Evolutionary conservation across 2,113 vertebrate species (phyloP), one percentile per base, ranked within the genome.

Genomic region (Ivindomyrus marchei): DNA sequence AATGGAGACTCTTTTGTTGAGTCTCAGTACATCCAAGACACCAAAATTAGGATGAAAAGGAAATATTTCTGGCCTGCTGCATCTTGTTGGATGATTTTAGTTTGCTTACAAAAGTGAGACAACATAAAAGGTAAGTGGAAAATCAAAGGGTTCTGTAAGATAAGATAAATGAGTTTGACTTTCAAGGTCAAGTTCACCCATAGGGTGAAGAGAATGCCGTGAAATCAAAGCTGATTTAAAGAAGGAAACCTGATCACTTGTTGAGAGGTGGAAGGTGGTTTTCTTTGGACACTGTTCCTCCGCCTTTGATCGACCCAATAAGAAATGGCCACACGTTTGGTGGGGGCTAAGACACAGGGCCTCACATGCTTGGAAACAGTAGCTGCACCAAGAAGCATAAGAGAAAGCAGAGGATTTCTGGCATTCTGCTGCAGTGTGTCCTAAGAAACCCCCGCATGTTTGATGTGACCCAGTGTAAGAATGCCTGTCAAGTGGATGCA

Each of bases 101-200:
- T 88, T 47, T 47, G 1, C 10, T 31, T 42, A 9, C 6, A 74
- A 45, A 42, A 49, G 88, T 27, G 9, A 88, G 42, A 62, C 24
- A 19, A 49, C 45, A 88, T 46, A 77, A 70, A 88, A 88, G 62
- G n/a, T 70, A 77, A 77, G 45, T 89, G 62, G 77, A 49, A 89
- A 49, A 88, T 7, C n/a, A 49, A 45, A 88, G 62, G 27, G 46
- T 46, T 85, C 83, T 47, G 46, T 49, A 36, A 21, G n/a, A 49
- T 62, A 27, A 85, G 84, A 85, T 85, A 50, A 85, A 46, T n/a
- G 84, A 13, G 46, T 47, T 49, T 85, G 15, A 85, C 27, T 31
- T 77, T 39, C 31, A 77, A 77, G 11, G 27, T 85, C 45, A 85
- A 85, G 84, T 49, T 50, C n/a, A n/a, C 80, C 45, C 80, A 85